A percentile compares a stretch with the other conserved stretches of the same genome.
These are phyloP conservation scores for Conger conger DNA, from an alignment of 2,113 vertebrate genomes.

Conservation along the genomic window DNA sequence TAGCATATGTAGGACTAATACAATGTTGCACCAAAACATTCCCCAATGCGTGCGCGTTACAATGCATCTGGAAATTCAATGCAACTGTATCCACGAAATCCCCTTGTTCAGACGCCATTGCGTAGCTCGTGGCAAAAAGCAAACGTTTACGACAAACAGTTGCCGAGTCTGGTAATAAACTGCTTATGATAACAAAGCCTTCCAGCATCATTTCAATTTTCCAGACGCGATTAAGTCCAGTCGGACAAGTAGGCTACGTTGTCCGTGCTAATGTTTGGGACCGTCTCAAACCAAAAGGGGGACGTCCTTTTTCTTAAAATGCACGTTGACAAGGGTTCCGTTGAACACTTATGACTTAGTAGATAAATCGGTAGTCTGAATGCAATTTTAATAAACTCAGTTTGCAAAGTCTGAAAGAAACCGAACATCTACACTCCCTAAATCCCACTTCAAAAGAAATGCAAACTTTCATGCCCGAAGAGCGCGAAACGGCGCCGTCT, in stretches of 20 bases:
- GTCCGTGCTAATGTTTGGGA: neutral
- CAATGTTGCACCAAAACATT: neutral
- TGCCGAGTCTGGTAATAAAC: too few relatives aligned
- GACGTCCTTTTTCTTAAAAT: constrained; percentile 24
- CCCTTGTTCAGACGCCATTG: constrained; percentile 26
- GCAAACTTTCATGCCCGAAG: constrained; percentile 57
- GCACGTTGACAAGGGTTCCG: constrained; percentile 7
- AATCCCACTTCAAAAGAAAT: constrained; percentile 39
- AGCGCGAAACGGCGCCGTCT: constrained; percentile 65
- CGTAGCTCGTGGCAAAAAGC: neutral
- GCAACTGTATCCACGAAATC: constrained; percentile 21
- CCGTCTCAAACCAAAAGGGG: constrained; percentile 17
- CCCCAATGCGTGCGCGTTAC: neutral
- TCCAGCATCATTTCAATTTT: neutral
- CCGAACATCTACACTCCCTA: neutral
- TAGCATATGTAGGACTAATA: neutral
- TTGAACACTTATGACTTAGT: neutral
- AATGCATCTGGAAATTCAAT: neutral
- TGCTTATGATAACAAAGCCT: neutral
- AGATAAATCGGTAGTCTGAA: neutral
- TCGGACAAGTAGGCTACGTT: neutral
- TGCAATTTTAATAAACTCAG: neutral
- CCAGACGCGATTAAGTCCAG: neutral
- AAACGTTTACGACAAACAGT: neutral
- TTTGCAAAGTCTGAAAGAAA: neutral